Conservation (phyloP, 2,797 vertebrate species). For the Hoplostethus mediterraneus region DNA sequence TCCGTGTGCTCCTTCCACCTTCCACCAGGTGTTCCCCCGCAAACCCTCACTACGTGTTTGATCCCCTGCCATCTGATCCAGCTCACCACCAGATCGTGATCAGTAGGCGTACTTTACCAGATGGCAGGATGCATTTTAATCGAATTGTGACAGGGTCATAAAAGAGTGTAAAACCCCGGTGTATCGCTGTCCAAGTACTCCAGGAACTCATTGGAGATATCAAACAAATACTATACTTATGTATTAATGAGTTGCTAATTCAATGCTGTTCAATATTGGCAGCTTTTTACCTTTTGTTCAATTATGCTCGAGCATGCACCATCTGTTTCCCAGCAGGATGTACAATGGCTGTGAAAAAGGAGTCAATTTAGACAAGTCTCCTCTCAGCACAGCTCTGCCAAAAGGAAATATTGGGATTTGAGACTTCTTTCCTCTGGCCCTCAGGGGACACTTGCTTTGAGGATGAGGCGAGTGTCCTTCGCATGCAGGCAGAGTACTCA, state of each 20-base stretch:
- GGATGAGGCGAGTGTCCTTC: background rate
- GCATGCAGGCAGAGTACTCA: slow-evolving; percentile 4
- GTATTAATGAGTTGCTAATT: background rate
- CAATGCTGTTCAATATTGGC: slow-evolving; percentile 5
- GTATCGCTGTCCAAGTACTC: too few species aligned
- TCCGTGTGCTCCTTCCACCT: too few species aligned
- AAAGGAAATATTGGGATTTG: slow-evolving; percentile 22
- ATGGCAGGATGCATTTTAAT: too few species aligned
- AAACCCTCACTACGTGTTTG: too few species aligned
- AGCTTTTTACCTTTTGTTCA: slow-evolving; percentile 29
- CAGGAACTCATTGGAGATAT: too few species aligned
- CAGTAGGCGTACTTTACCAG: too few species aligned
- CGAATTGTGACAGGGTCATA: too few species aligned
- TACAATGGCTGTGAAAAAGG: slow-evolving; percentile 5
- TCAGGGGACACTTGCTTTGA: background rate
- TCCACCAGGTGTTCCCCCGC: too few species aligned
- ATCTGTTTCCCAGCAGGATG: slow-evolving; percentile 22
- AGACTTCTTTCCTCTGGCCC: slow-evolving; percentile 11
- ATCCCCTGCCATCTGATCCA: too few species aligned
- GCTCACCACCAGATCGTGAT: too few species aligned
- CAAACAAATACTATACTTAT: background rate
- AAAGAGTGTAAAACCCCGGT: too few species aligned
- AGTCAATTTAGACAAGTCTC: background rate
- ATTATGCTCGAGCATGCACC: background rate
- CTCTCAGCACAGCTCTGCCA: slow-evolving; percentile 3